Evolutionary conservation across 2,888 invertebrate genomes (phyloP), one percentile per base, ranked within the genome.

Genomic region (Drosophila paramelanica): DNA sequence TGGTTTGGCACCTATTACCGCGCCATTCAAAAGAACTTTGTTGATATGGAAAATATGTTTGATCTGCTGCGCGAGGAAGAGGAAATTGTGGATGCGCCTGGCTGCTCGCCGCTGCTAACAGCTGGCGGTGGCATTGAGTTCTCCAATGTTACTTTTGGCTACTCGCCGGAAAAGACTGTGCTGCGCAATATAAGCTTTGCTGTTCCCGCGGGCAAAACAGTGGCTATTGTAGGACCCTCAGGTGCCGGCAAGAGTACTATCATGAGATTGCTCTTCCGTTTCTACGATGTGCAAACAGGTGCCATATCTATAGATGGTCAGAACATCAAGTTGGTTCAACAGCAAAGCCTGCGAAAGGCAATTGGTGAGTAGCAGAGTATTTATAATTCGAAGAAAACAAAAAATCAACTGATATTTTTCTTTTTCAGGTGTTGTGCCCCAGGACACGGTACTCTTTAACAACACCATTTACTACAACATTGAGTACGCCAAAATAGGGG

Each of bases 21-120:
- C 90, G 97, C 97, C 60, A 98, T 99, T 67, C 99, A 99, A 91
- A 98, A 97, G 93, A 97, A 98, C 90, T 99, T 99, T 90, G 96
- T 99, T 17, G 99, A 99, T 90, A 99, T 99, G 99, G 99, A 99
- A 93, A 99, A 99, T 92, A 99, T 99, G 99, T 98, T 99, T 91
- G 98, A 99, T 81, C 93, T 99, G 71, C 93, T 99, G 88, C 94
- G 96, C 41, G 97, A 98, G 89, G 95, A 96, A 46, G 95, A 96
- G 57, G 98, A 99, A 93, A 95, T 99, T 25, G 93, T 95, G 3
- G 98, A 99, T 93, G 95, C 95, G 0, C 95, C 96, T 0, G 96
- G 96, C 57, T 98, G 98, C 8, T 94, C 94, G 0, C 94, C 95
- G 0, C 92, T 99, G 50, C 64, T 90, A 1, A 90, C 91, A 5